These are phyloP conservation scores for Heteromurus nitidus DNA, from an alignment of 2,888 invertebrate species.

Conservation along the genomic window DNA sequence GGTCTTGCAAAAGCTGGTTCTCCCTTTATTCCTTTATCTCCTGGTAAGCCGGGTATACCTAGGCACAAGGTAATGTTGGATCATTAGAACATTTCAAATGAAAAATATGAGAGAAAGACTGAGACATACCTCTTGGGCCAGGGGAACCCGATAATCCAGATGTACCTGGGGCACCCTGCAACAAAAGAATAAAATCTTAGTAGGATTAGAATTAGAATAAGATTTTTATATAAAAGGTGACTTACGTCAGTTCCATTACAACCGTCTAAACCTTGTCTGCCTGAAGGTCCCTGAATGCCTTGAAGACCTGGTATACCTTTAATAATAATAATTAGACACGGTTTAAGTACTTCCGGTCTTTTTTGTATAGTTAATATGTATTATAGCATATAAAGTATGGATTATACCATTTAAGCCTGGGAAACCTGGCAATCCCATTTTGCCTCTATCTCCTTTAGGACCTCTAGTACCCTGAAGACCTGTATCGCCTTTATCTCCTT, in stretches of 20 bases:
- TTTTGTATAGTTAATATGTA: too few relatives aligned
- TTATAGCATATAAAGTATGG: too few relatives aligned
- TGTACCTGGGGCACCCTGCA: constrained; percentile 77
- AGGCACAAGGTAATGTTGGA: too few relatives aligned
- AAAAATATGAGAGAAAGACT: too few relatives aligned
- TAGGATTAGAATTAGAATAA: background rate
- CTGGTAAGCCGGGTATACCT: constrained; percentile 61
- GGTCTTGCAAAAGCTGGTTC: constrained; percentile 81
- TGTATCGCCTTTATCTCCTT: constrained; percentile 77
- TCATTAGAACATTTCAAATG: too few relatives aligned
- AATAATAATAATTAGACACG: too few relatives aligned
- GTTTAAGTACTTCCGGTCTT: constrained; percentile 82
- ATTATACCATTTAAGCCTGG: too few relatives aligned
- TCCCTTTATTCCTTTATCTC: constrained; percentile 76
- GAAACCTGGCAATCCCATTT: constrained; percentile 72
- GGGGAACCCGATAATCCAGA: constrained; percentile 82
- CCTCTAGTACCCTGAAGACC: constrained; percentile 74
- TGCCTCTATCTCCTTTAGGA: constrained; percentile 75
- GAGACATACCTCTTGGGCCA: constrained; percentile 73
- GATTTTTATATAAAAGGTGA: constrained; percentile 74
- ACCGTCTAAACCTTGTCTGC: constrained; percentile 70
- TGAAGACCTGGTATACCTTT: constrained; percentile 78
- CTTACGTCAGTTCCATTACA: constrained; percentile 73
- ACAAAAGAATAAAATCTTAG: constrained; percentile 83
- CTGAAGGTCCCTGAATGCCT: constrained; percentile 73